Evolutionary conservation across 2,113 vertebrate species (phyloP), one percentile per base, ranked within the genome.

Genomic region (Platichthys stellatus): DNA sequence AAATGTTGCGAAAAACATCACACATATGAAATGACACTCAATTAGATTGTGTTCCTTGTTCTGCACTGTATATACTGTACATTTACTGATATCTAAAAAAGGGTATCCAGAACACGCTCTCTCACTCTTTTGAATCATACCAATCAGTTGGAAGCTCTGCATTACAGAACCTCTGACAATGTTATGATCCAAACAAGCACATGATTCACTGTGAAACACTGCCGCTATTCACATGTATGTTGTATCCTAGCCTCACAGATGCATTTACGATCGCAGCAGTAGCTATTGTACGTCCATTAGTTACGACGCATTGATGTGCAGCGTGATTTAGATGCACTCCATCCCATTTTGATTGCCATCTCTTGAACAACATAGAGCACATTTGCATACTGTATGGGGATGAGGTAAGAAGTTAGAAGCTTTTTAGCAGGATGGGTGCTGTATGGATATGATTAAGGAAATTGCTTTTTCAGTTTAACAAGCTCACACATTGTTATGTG

Each of bases 21-120:
- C 17, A 64, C 14, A 71, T 74, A 65, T 59, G 17, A 73, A 14
- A 65, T 81, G 21, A 65, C 63, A 56, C 38, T 20, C 49, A 59
- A 40, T 43, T 26, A 58, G 51, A 7, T 57, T 72, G 38, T 47
- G 28, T 14, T 51, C 23, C 18, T 31, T 23, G n/a, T 15, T 51
- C 13, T 60, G 6, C 6, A n/a, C 2, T 13, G 9, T 62, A 63
- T 31, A n/a, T 49, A n/a, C n/a, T 67, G 14, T n/a, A 24, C 2
- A 28, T 31, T 62, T 6, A n/a, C 7, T 62, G 1, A 20, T 51
- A 20, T 51, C 6, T 51, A 18, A 20, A 51, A 45, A 45, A 9
- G 43, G 49, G 43, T 59, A 58, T 47, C 40, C 4, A 40, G 18
- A 53, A 24, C 58, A 28, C 61, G 61, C 21, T 11, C 28, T 38